These are phyloP conservation scores for Incurvaria masculella DNA, from an alignment of 2,888 invertebrate genomes.

Conservation along the genomic window DNA sequence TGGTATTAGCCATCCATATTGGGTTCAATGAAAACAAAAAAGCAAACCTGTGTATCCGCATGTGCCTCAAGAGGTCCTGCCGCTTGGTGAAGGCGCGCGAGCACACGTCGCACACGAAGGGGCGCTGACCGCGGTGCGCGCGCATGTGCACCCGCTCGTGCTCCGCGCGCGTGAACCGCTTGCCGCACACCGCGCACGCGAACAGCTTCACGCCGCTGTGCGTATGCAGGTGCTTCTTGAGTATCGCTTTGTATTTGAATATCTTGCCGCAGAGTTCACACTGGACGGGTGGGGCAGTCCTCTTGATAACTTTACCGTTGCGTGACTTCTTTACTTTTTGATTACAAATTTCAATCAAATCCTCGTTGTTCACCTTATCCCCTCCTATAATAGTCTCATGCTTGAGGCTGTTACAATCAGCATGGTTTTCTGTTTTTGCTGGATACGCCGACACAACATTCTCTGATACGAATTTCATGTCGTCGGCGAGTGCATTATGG, in stretches of 20 bases:
- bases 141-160: constrained; percentile 47
- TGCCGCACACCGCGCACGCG: constrained; percentile 31
- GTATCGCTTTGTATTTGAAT: constrained; percentile 19
- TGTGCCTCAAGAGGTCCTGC: constrained; percentile 24
- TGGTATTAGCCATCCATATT: no score
- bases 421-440: no score
- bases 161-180: constrained; percentile 33
- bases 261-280: constrained; percentile 23
- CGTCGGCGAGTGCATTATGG: no score
- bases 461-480: no score
- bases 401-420: neutral
- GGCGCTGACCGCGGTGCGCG: constrained; percentile 45
- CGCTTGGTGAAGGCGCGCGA: constrained; percentile 26
- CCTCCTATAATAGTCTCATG: neutral
- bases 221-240: constrained; percentile 28
- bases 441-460: no score
- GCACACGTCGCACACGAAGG: constrained; percentile 48
- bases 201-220: constrained; percentile 31
- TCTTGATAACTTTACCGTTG: neutral
- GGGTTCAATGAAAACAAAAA: no score
- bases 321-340: no score
- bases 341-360: no score
- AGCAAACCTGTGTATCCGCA: constrained; percentile 25
- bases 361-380: neutral
- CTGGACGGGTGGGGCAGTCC: constrained; percentile 11